Evolutionary conservation across 1,140 invertebrate genomes (phyloP), one percentile per base, ranked within the genome.

Genomic region (Acromyrmex heyeri): DNA sequence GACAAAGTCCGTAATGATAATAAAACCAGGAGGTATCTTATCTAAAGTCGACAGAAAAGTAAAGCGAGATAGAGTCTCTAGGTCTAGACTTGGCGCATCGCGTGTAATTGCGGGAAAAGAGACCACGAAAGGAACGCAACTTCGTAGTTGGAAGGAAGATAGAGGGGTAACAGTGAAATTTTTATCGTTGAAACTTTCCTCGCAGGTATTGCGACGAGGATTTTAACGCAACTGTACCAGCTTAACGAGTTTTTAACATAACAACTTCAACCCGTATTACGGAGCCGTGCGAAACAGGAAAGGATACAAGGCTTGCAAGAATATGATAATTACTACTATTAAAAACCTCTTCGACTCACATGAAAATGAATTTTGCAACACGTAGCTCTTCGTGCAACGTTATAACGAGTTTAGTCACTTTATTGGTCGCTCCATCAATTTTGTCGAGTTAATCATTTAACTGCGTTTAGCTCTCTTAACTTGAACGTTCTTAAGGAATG

Each of bases 171-270:
- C 72, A 24, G 55, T 30, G 61, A 88, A 88, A 57, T 88, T 87
- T 67, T 87, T 57, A 77, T 73, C 62, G 65, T 79, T n/a, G 65
- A 48, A 87, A 88, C 70, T 87, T 88, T 75, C 27, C 55, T 83
- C 79, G 55, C 69, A 73, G 61, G 69, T 83, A 83, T 83, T 75
- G 79, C 79, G 55, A 83, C 59, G 69, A 62, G 79, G 79, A 75
- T 83, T 67, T 88, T 87, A 88, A 87, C 87, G 67, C 86, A 57
- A 48, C 48, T 27, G 79, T 72, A 62, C 65, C 27, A 27, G 50
- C 79, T 83, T 83, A 83, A 48, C 86, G 86, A 65, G 78, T 67
- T 88, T 78, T 85, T 61, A 69, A 83, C 79, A 30, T 83, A 83
- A 83, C 79, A 57, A 83, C 79, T 61, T 83, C 79, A 61, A 83